A percentile compares a stretch with the other conserved stretches of the same genome.
phyloP scores from a whole-genome alignment of 1,140 invertebrate genomes.

The Drosophila teissieri region DNA sequence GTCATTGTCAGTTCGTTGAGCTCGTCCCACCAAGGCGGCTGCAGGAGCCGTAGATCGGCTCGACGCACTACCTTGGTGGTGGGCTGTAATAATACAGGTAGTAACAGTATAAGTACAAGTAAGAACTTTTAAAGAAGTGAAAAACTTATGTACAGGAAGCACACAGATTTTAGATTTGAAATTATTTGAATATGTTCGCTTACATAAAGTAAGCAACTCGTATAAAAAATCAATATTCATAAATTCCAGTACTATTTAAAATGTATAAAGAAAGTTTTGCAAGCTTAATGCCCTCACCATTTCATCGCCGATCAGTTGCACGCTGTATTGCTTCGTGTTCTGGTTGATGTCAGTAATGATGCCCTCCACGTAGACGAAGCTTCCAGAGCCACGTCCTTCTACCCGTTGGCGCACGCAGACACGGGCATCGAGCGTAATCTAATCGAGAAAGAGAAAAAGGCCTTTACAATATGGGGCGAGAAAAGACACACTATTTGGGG shows the following conservation, averaged over 20 bases:
- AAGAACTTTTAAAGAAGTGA: no score
- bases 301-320: conserved; percentile 86
- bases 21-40: conserved; percentile 98
- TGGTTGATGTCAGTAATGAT: conserved; percentile 90
- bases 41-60: conserved; percentile 94
- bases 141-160: no score
- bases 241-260: not conserved
- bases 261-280: no score
- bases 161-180: no score
- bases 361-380: conserved; percentile 92
- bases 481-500: no score
- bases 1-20: conserved; percentile 88
- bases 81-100: conserved; percentile 21
- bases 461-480: not conserved
- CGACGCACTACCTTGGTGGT: conserved; percentile 87
- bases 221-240: no score
- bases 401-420: conserved; percentile 85
- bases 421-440: conserved; percentile 85
- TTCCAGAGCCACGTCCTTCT: conserved; percentile 76
- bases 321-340: conserved; percentile 90
- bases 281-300: conserved; percentile 29
- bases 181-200: no score
- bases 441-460: not conserved
- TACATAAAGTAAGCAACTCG: no score
- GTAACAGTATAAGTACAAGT: no score